phyloP scores from a whole-genome alignment of 2,888 invertebrate genomes.

The Caenorhabditis afra region DNA sequence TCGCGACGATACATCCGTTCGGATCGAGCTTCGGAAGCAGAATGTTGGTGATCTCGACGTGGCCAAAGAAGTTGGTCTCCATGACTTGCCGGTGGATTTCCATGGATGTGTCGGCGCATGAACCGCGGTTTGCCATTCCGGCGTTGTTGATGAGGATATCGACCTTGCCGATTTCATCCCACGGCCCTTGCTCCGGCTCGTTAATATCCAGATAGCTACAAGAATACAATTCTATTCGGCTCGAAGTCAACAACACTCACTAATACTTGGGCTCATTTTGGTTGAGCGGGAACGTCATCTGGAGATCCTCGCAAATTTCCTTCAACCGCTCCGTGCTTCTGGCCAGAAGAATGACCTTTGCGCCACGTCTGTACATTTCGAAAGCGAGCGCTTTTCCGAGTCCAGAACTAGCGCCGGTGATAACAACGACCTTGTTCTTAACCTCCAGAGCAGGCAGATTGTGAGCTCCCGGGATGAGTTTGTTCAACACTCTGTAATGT shows the following conservation, averaged over 20 bases:
- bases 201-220: constrained; percentile 76
- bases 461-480: constrained; percentile 74
- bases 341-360: constrained; percentile 76
- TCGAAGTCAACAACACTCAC: constrained; percentile 36
- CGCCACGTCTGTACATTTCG: constrained; percentile 73
- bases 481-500: constrained; percentile 48
- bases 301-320: constrained; percentile 74
- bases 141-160: constrained; percentile 80
- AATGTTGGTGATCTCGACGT: constrained; percentile 93
- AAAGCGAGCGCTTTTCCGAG: constrained; percentile 74
- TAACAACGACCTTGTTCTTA: constrained; percentile 75
- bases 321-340: constrained; percentile 76
- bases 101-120: constrained; percentile 70
- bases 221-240: not conserved
- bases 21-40: constrained; percentile 78
- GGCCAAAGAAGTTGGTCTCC: constrained; percentile 95
- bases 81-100: constrained; percentile 83
- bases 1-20: constrained; percentile 84
- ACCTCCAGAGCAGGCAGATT: constrained; percentile 66
- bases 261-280: constrained; percentile 74
- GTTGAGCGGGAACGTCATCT: constrained; percentile 58
- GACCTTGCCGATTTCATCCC: constrained; percentile 61
- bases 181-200: constrained; percentile 68
- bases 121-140: constrained; percentile 72
- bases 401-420: constrained; percentile 74